phyloP scores from a whole-genome alignment of 64 coral and sea anemone genomes.

The Stichodactyla mertensii region DNA sequence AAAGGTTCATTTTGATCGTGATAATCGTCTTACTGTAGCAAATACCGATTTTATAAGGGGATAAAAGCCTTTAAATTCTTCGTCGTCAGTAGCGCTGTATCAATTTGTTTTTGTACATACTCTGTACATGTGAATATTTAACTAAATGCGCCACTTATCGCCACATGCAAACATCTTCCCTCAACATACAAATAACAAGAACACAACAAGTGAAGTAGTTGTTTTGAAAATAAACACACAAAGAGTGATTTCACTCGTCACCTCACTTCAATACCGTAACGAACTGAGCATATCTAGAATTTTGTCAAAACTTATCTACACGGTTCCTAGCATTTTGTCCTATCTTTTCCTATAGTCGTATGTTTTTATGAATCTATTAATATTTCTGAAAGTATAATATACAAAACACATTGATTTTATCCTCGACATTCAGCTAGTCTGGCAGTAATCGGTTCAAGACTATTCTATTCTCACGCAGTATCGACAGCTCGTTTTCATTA shows the following conservation, averaged over 20 bases:
- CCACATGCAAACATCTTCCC: neutral
- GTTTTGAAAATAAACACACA: slow-evolving; percentile 1
- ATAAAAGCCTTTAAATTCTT: neutral
- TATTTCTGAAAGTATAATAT: too few relatives aligned
- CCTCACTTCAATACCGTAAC: neutral
- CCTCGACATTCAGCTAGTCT: too few relatives aligned
- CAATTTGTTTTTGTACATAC: neutral
- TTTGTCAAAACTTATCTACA: too few relatives aligned
- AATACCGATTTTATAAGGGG: neutral
- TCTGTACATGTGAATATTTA: neutral
- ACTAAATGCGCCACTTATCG: neutral
- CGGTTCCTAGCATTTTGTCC: too few relatives aligned
- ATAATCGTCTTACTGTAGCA: neutral
- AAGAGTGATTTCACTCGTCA: neutral
- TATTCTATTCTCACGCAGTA: neutral
- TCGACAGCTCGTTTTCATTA: neutral
- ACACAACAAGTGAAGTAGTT: neutral
- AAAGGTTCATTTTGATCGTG: neutral
- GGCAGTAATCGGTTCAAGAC: too few relatives aligned
- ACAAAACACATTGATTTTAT: too few relatives aligned
- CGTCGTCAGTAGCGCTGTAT: neutral
- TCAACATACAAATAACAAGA: neutral
- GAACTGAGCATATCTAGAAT: too few relatives aligned
- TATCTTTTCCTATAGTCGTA: too few relatives aligned
- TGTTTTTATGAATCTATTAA: too few relatives aligned